Base-by-base conservation (phyloP, 2,888 invertebrate genomes). In the Cerastoderma edule region DNA sequence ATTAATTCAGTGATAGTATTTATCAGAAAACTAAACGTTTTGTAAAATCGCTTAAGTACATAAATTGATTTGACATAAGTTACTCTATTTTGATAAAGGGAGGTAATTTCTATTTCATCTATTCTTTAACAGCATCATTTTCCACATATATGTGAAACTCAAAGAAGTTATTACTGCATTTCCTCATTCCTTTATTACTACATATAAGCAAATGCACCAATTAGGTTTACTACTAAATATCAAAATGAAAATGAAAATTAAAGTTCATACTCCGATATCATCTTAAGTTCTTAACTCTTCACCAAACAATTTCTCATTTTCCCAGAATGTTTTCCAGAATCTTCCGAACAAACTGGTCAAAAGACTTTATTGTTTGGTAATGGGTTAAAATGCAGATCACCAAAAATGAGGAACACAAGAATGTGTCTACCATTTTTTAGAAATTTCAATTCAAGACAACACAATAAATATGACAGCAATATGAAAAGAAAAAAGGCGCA, bases 241-340 rank as follows among this genome's bases (percentile, higher is more conserved):
- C 16, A 10, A 16, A 10, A 39, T 46, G n/a, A 19, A 2, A 5
- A 16, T 19, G n/a, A 19, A 46, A 19, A 19, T 46, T 46, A 46
- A 46, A 16, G n/a, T 46, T 46, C 46, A 46, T 5, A 3, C 46
- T n/a, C 1, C 1, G 5, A n/a, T 46, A 46, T 19, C 1, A n/a
- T 46, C 5, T 46, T n/a, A n/a, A n/a, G n/a, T 46, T 46, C 46
- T n/a, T 46, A 19, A 16, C n/a, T 53, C 24, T 53, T 2, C 2
- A 53, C n/a, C 24, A 53, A 53, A 5, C 19, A 53, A 2, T 19
- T 53, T 53, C 53, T 53, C 53, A 13, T 53, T 53, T 53, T 53
- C 19, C 53, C 2, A 22, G 2, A 1, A 53, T 19, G 24, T 53
- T 22, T 19, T 53, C 24, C 19, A 53, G 1, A 2, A 2, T 24